Percentiles rank a stretch among this genome's conserved stretches.
These are phyloP conservation scores for Siphlonurus alternatus DNA, from an alignment of 2,888 invertebrate species.

Conservation along the genomic window DNA sequence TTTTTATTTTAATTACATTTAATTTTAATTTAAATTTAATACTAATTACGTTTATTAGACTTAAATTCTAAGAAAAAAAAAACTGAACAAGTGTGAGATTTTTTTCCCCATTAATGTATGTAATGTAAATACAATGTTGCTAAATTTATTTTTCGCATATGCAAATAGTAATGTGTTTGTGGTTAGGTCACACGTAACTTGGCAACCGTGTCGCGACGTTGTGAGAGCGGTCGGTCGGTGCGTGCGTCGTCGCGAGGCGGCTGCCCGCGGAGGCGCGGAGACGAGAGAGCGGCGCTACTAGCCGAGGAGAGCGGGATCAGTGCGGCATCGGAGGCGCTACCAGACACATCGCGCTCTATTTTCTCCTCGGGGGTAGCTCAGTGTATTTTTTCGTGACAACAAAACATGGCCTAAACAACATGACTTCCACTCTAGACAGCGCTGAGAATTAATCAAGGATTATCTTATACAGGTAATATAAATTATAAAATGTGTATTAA, in stretches of 20 bases:
- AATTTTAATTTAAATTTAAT: too few relatives aligned
- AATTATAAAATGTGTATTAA: neutral
- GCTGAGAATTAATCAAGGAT: neutral
- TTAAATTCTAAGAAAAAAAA: too few relatives aligned
- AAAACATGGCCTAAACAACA: conserved; percentile 2
- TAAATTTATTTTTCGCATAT: too few relatives aligned
- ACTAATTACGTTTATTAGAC: too few relatives aligned
- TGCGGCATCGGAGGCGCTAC: neutral
- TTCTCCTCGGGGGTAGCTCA: neutral
- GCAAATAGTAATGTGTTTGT: too few relatives aligned
- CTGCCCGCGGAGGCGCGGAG: neutral
- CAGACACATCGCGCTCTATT: neutral
- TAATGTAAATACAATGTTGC: too few relatives aligned
- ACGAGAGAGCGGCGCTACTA: neutral
- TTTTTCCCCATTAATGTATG: too few relatives aligned
- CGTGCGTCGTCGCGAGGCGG: neutral
- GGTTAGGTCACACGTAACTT: too few relatives aligned
- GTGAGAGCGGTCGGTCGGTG: neutral
- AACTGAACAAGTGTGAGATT: too few relatives aligned
- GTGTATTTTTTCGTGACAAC: conserved; percentile 3
- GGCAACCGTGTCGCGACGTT: too few relatives aligned
- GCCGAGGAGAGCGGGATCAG: neutral
- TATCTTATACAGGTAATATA: conserved; percentile 2
- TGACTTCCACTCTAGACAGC: neutral
- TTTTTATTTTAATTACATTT: too few relatives aligned